Evolutionary conservation across 2,113 vertebrate genomes (phyloP).

Genomic region (Vidua macroura): DNA sequence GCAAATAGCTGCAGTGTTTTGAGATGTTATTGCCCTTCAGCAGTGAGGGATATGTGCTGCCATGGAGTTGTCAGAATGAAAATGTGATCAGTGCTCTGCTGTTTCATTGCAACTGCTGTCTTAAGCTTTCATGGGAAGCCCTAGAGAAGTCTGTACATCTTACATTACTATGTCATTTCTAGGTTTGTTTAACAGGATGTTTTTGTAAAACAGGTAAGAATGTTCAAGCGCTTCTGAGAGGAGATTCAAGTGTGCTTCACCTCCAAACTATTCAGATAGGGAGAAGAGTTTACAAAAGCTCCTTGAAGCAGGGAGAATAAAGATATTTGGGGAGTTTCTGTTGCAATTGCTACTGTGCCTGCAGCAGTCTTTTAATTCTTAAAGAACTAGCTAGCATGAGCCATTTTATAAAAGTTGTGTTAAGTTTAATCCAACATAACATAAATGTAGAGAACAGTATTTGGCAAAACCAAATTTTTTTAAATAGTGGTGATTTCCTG

Average conservation of each 20-base stretch:
- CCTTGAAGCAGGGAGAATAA: background rate
- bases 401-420: background rate
- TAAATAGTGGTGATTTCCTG: background rate
- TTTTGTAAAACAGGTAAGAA: conserved; percentile 14
- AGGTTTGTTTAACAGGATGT: conserved; percentile 1
- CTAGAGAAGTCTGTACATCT: background rate
- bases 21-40: conserved; percentile 12
- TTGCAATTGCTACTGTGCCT: background rate
- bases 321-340: background rate
- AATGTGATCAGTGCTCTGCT: background rate
- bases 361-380: background rate
- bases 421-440: background rate
- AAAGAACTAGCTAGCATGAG: background rate
- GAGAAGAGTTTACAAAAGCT: background rate
- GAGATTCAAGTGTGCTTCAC: background rate
- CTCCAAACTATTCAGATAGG: background rate
- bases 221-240: background rate
- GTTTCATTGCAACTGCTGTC: background rate
- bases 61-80: background rate
- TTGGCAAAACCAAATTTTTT: background rate
- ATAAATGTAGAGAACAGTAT: background rate
- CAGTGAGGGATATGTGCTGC: background rate
- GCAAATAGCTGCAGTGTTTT: conserved; percentile 4
- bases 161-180: background rate
- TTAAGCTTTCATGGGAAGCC: background rate